Evolutionary conservation across 35 echinoderm and acorn worm species (phyloP).

Genomic region (Lytechinus pictus): DNA sequence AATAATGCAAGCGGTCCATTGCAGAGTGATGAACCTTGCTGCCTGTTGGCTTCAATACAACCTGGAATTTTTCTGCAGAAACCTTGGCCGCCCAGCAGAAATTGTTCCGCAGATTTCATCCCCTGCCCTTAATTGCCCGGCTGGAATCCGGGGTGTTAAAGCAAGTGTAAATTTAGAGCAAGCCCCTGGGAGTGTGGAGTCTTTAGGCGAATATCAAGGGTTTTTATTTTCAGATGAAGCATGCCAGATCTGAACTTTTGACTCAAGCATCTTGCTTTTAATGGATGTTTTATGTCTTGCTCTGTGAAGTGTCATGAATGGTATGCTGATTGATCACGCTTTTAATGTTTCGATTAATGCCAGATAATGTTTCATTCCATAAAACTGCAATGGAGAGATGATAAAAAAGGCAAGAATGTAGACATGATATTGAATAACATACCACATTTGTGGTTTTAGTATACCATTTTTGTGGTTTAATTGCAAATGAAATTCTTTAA

Average conservation of each 20-base stretch:
- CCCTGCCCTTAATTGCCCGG: neutral
- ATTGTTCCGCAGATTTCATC: neutral
- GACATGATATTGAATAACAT: neutral
- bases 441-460: neutral
- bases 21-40: neutral
- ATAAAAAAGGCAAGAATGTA: neutral
- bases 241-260: neutral
- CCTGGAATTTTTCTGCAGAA: neutral
- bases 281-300: neutral
- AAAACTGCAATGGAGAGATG: neutral
- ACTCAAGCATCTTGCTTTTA: neutral
- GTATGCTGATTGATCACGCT: neutral
- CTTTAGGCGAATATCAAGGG: neutral
- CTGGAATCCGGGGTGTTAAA: neutral
- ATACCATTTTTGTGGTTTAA: neutral
- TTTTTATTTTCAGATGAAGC: constrained; percentile 3
- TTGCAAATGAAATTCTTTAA: neutral
- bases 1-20: neutral
- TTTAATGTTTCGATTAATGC: neutral
- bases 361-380: constrained; percentile 3
- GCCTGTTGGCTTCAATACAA: neutral
- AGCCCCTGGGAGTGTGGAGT: neutral
- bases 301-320: neutral
- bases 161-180: neutral
- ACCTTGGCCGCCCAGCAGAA: neutral